Conservation (phyloP, 2,797 vertebrate genomes). For the Pygocentrus nattereri region DNA sequence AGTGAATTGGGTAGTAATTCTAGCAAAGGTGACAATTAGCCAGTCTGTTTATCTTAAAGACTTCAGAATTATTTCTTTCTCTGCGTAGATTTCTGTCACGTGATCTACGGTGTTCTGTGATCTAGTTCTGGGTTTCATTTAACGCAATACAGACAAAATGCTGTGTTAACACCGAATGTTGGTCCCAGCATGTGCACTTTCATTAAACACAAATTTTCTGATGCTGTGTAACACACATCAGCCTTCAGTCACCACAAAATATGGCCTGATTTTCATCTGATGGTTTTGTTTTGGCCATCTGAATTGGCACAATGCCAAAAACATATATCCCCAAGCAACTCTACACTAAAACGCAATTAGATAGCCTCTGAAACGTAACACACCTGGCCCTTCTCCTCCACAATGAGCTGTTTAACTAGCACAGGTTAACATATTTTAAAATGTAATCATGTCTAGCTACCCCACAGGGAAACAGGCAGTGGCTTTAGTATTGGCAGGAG, state of each 20-base stretch:
- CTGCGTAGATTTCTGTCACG: too few relatives aligned
- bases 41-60: too few relatives aligned
- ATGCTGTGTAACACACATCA: too few relatives aligned
- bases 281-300: neutral
- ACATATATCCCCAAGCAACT: neutral
- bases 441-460: conserved; percentile 30
- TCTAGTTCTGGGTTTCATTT: too few relatives aligned
- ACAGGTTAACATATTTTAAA: conserved; percentile 4
- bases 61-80: too few relatives aligned
- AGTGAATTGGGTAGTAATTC: too few relatives aligned
- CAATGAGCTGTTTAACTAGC: neutral
- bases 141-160: too few relatives aligned
- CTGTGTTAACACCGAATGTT: too few relatives aligned
- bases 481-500: conserved; percentile 71
- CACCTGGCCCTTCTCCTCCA: neutral
- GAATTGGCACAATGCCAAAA: neutral
- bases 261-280: neutral
- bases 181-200: too few relatives aligned
- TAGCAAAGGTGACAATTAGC: too few relatives aligned
- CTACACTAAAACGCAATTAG: neutral
- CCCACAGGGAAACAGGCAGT: conserved; percentile 49
- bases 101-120: too few relatives aligned
- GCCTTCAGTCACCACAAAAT: neutral
- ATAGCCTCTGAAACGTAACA: neutral
- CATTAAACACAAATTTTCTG: too few relatives aligned